phyloP scores from a whole-genome alignment of 2,797 vertebrate genomes.

The Accipiter fasciatus region DNA sequence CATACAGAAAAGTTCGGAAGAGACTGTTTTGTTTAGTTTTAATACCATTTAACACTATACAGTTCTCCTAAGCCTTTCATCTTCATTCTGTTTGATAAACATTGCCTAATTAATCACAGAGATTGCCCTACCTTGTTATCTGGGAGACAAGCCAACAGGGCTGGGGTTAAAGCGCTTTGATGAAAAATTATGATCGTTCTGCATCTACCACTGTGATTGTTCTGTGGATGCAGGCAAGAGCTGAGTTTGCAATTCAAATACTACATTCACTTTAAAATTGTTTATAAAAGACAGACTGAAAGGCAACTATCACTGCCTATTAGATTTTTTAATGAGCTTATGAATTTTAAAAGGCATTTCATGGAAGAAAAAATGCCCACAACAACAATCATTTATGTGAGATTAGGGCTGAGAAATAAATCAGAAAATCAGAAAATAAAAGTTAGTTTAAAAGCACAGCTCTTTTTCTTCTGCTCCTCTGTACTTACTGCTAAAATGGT shows the following conservation, averaged over 20 bases:
- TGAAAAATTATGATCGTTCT: not conserved
- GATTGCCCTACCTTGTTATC: not conserved
- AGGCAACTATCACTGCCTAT: not conserved
- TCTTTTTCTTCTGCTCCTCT: not conserved
- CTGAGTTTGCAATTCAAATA: constrained; percentile 37
- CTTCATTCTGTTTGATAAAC: not conserved
- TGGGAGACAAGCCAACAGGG: not conserved
- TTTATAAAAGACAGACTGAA: constrained; percentile 19
- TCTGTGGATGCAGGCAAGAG: not conserved
- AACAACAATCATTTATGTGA: not conserved
- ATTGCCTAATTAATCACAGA: not conserved
- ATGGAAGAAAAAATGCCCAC: not conserved
- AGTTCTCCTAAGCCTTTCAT: not conserved
- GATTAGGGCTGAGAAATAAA: not conserved
- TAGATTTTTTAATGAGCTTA: not conserved
- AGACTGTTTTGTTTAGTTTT: not conserved
- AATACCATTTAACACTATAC: not conserved
- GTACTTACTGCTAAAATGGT: not conserved
- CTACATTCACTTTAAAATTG: not conserved
- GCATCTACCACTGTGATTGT: not conserved
- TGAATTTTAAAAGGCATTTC: constrained; percentile 15
- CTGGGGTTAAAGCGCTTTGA: not conserved
- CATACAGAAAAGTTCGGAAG: not conserved
- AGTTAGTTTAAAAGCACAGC: not conserved
- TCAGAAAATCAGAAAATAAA: not conserved